Conservation (phyloP, 2,888 invertebrate genomes). For the Peribatodes rhomboidaria region DNA sequence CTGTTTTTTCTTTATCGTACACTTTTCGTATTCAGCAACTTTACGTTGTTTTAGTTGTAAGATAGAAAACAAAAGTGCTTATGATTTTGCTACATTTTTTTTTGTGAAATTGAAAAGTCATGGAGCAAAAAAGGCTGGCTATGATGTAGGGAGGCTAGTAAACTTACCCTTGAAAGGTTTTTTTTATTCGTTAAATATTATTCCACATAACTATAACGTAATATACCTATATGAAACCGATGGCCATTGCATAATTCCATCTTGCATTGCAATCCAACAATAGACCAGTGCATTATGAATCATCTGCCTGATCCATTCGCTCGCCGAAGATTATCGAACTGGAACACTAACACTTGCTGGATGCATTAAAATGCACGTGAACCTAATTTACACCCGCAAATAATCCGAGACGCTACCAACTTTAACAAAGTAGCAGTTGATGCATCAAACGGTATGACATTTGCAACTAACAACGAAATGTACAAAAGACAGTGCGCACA, state of each 20-base stretch:
- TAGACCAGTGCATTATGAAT: constrained; percentile 83
- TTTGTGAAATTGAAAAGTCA: no score
- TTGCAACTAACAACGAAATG: constrained; percentile 63
- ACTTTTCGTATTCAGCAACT: no score
- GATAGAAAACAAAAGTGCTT: no score
- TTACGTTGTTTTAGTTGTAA: no score
- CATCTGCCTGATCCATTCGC: constrained; percentile 81
- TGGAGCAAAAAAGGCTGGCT: no score
- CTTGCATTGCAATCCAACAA: constrained; percentile 80
- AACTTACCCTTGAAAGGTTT: no score
- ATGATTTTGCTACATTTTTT: no score
- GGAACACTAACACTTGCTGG: constrained; percentile 81
- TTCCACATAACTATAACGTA: no score
- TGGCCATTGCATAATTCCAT: constrained; percentile 79
- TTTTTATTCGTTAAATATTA: no score
- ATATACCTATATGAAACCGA: constrained; percentile 57
- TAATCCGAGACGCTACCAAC: constrained; percentile 68
- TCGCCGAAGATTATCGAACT: constrained; percentile 84
- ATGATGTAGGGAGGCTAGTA: no score
- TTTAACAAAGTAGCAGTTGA: constrained; percentile 82
- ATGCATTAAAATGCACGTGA: constrained; percentile 86
- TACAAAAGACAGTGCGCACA: background rate
- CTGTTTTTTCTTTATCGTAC: no score
- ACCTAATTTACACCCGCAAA: constrained; percentile 82
- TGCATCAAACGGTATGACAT: constrained; percentile 82